Evolutionary conservation across 1,140 invertebrate genomes (phyloP).

Genomic region (Papilio machaon): DNA sequence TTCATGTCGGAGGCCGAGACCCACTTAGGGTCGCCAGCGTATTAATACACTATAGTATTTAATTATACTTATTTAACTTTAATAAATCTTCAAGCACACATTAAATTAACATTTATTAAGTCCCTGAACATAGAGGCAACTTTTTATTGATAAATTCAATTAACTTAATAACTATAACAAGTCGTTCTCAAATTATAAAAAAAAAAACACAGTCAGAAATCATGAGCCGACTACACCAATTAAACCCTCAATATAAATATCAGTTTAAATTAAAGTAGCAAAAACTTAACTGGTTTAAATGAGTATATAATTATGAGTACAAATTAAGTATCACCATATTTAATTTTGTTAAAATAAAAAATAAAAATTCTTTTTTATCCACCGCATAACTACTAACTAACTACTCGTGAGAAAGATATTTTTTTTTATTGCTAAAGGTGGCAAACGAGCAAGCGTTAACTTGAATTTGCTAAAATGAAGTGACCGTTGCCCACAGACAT

Average conservation of each 20-base stretch:
- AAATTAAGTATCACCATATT: not conserved
- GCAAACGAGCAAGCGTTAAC: no score
- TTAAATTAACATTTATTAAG: not conserved
- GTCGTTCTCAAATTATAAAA: not conserved
- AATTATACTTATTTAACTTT: no score
- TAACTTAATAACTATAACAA: conserved; percentile 7
- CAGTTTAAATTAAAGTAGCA: not conserved
- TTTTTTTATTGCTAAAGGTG: no score
- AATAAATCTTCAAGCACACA: no score
- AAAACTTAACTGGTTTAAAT: conserved; percentile 1
- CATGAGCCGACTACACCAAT: not conserved
- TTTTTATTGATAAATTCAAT: not conserved
- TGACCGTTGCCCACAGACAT: no score
- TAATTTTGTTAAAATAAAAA: not conserved
- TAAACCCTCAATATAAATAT: not conserved
- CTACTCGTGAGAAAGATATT: no score
- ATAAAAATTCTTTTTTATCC: no score
- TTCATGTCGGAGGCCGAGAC: no score
- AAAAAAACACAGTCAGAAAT: not conserved
- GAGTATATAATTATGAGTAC: not conserved
- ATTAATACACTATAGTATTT: no score
- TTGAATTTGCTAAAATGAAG: no score
- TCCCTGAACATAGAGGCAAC: not conserved
- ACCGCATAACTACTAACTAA: no score
- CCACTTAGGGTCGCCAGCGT: no score